Conservation (phyloP, 1,140 invertebrate genomes). For the Euwallacea fornicatus region DNA sequence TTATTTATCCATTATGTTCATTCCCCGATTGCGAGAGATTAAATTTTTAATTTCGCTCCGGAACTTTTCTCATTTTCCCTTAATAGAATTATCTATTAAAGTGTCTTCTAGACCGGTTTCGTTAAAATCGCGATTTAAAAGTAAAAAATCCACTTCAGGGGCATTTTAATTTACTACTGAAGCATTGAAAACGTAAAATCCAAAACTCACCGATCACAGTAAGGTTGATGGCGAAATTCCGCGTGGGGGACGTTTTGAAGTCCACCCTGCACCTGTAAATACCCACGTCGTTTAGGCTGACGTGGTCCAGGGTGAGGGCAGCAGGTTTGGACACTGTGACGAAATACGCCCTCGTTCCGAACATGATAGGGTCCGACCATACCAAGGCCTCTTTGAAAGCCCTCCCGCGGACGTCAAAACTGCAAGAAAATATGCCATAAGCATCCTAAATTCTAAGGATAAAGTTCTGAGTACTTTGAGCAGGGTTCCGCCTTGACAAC, state of each 20-base stretch:
- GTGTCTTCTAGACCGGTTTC: background rate
- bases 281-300: conserved; percentile 81
- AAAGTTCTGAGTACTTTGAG: too few relatives aligned
- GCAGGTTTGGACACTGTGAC: conserved; percentile 73
- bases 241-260: conserved; percentile 85
- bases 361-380: conserved; percentile 75
- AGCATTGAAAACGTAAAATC: background rate
- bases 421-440: conserved; percentile 54
- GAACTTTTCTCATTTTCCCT: conserved; percentile 18
- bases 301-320: conserved; percentile 75
- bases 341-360: conserved; percentile 79
- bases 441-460: background rate
- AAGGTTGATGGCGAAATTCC: conserved; percentile 86
- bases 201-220: conserved; percentile 82
- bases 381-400: conserved; percentile 75
- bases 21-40: conserved; percentile 12
- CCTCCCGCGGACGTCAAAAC: conserved; percentile 78
- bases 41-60: conserved; percentile 18
- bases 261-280: conserved; percentile 86
- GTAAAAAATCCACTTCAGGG: background rate
- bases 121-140: conserved; percentile 1
- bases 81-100: conserved; percentile 15
- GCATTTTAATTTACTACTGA: background rate
- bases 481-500: too few relatives aligned
- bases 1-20: conserved; percentile 8